phyloP scores from a whole-genome alignment of 2,888 invertebrate genomes.

The Nomada ferruginata region DNA sequence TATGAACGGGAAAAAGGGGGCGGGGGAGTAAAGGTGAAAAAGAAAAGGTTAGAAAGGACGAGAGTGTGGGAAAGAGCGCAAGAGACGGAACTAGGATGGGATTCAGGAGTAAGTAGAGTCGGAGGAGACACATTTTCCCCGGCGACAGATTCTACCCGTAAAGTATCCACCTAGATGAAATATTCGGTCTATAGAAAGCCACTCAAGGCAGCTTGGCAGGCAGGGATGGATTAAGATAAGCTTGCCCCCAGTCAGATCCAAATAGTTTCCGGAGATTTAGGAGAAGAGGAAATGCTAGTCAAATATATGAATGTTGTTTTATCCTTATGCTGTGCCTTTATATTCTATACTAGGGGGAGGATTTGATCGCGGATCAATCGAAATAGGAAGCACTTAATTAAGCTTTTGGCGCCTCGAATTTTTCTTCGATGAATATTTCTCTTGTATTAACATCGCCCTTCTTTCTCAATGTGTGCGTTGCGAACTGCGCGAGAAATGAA shows the following conservation, averaged over 20 bases:
- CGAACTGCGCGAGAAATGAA: too few relatives aligned
- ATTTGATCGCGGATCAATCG: neutral
- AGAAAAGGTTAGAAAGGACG: neutral
- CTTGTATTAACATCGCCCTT: neutral
- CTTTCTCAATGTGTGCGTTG: too few relatives aligned
- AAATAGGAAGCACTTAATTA: neutral
- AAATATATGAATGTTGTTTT: constrained; percentile 42
- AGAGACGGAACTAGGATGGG: constrained; percentile 14
- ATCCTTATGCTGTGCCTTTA: constrained; percentile 17
- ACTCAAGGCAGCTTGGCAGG: constrained; percentile 63
- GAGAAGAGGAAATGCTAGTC: constrained; percentile 29
- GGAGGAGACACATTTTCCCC: constrained; percentile 63
- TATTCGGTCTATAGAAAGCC: constrained; percentile 69
- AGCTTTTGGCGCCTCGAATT: too few relatives aligned
- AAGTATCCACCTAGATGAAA: constrained; percentile 71
- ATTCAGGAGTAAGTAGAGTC: constrained; percentile 37
- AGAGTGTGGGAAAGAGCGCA: constrained; percentile 7
- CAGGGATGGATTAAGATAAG: constrained; percentile 68
- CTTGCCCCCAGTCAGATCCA: constrained; percentile 51
- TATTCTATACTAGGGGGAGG: neutral
- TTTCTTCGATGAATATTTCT: too few relatives aligned
- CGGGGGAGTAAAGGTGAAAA: neutral
- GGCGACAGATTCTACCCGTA: constrained; percentile 69
- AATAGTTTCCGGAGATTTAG: constrained; percentile 58
- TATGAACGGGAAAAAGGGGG: neutral